Evolutionary conservation across 2,113 vertebrate genomes (phyloP).

Genomic region (Regulus satrapa): DNA sequence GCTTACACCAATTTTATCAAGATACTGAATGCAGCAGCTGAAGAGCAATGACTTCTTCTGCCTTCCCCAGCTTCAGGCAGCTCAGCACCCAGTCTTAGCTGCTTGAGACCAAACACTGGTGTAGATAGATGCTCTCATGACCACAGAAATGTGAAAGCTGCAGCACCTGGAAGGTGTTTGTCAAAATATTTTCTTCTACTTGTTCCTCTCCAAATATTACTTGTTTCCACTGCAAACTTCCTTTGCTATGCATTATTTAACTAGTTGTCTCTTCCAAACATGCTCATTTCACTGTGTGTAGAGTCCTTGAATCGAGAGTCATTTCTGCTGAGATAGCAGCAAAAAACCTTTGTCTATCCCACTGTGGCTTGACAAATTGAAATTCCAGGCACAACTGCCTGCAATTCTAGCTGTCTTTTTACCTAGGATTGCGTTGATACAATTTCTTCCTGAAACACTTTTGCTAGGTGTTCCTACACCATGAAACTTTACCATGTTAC

Average conservation of each 20-base stretch:
- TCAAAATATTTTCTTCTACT: background rate
- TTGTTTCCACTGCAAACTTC: background rate
- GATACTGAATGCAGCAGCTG: background rate
- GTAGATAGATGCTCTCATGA: background rate
- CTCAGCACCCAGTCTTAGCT: background rate
- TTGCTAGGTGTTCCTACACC: background rate
- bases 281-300: background rate
- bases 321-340: background rate
- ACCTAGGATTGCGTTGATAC: too few relatives aligned
- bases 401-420: background rate
- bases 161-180: background rate
- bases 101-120: background rate
- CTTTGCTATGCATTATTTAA: background rate
- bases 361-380: background rate
- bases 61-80: background rate
- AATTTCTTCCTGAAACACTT: background rate
- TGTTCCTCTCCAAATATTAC: background rate
- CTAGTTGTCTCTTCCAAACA: background rate
- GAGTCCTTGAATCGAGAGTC: fast-evolving
- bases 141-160: background rate
- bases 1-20: background rate
- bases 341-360: background rate
- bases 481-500: background rate
- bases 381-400: background rate
- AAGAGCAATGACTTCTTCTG: background rate